Percentiles rank a stretch among this genome's conserved stretches.
These are phyloP conservation scores for Meleagris gallopavo DNA, from an alignment of 2,113 vertebrate species.

Conservation along the genomic window DNA sequence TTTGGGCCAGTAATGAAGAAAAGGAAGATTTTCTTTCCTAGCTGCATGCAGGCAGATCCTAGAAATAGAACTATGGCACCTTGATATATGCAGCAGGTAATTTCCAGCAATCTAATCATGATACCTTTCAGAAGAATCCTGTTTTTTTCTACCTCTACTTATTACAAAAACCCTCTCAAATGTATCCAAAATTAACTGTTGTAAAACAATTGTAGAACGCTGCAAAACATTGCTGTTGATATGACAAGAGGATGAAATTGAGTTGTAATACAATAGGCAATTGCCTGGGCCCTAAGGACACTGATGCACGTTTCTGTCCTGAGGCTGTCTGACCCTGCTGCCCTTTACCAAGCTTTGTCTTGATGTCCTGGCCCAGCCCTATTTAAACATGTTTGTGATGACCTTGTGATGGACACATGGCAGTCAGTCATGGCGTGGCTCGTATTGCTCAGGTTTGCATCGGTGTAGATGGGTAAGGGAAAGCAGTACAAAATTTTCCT, in stretches of 20 bases:
- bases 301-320: rapidly evolving
- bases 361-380: rapidly evolving
- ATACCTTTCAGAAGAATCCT: background rate
- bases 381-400: rapidly evolving
- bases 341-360: background rate
- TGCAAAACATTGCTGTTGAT: background rate
- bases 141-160: background rate
- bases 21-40: background rate
- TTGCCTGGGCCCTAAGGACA: background rate
- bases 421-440: too few relatives aligned
- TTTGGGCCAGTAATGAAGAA: background rate
- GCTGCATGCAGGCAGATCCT: background rate
- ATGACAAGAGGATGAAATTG: background rate
- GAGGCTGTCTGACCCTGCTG: rapidly evolving
- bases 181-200: background rate
- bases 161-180: background rate
- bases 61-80: background rate
- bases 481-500: background rate
- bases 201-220: background rate
- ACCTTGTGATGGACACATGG: rapidly evolving
- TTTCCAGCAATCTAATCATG: background rate
- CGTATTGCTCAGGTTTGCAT: background rate
- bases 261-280: background rate
- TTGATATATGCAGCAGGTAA: background rate
- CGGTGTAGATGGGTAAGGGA: background rate